phyloP scores from a whole-genome alignment of 2,113 vertebrate species.

The Sardina pilchardus region DNA sequence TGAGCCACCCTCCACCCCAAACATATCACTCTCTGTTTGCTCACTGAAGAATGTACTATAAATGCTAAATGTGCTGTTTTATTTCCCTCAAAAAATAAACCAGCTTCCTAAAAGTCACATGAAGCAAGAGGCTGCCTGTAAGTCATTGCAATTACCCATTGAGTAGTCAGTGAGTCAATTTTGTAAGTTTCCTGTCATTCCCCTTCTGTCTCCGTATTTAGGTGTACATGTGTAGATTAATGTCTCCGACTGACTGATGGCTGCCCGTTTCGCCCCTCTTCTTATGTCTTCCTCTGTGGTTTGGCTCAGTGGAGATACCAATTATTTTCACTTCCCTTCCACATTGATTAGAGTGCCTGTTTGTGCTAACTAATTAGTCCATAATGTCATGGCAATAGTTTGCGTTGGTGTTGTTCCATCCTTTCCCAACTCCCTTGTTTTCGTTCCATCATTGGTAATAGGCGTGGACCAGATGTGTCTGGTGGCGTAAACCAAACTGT shows the following conservation, averaged over 20 bases:
- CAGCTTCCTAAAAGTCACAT: neutral
- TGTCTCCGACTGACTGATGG: neutral
- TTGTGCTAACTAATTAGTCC: conserved; percentile 10
- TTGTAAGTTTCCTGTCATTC: neutral
- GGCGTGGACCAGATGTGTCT: conserved; percentile 8
- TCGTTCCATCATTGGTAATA: neutral
- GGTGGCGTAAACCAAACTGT: neutral
- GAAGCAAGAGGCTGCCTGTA: neutral
- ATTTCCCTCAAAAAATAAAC: neutral
- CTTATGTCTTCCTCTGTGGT: neutral
- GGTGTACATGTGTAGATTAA: neutral
- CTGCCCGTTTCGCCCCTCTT: neutral
- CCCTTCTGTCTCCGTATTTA: neutral
- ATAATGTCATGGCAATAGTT: conserved; percentile 7
- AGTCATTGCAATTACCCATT: neutral
- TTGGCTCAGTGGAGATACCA: neutral
- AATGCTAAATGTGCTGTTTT: neutral
- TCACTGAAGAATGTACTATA: neutral
- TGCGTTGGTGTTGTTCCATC: neutral
- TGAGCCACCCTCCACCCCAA: neutral
- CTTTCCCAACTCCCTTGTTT: conserved; percentile 3
- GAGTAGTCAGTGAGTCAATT: neutral
- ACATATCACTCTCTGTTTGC: neutral
- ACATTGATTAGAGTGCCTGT: conserved; percentile 19
- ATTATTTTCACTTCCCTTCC: conserved; percentile 13